Evolutionary conservation across 1,140 invertebrate genomes (phyloP).

Genomic region (Phenacoccus solenopsis): DNA sequence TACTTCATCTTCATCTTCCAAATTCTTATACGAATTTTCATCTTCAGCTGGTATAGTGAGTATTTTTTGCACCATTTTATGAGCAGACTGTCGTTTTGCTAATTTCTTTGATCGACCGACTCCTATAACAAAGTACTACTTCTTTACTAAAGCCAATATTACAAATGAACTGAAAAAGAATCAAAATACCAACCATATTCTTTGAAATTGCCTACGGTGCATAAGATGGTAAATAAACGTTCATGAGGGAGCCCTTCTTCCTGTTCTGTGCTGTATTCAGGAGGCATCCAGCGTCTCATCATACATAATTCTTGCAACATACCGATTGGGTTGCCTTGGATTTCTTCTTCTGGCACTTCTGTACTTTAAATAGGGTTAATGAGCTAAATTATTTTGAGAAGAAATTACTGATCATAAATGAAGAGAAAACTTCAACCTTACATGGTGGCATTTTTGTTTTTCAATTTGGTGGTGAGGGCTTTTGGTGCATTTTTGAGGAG

Average conservation of each 20-base stretch:
- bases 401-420: not conserved
- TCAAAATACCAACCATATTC: not conserved
- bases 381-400: no score
- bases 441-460: conserved; percentile 6
- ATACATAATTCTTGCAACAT: conserved; percentile 92
- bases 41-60: conserved; percentile 59
- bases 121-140: no score
- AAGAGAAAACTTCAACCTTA: not conserved
- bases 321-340: conserved; percentile 75
- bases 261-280: conserved; percentile 77
- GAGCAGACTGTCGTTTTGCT: conserved; percentile 83
- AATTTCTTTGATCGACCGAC: conserved; percentile 89
- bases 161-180: not conserved
- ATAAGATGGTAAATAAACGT: conserved; percentile 83
- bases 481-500: not conserved
- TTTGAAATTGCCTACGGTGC: conserved; percentile 39
- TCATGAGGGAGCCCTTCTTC: conserved; percentile 87
- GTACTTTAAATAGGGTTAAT: not conserved
- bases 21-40: conserved; percentile 37
- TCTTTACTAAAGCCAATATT: no score
- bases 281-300: conserved; percentile 85
- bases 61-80: conserved; percentile 77
- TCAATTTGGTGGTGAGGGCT: not conserved
- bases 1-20: conserved; percentile 34
- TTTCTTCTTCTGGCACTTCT: conserved; percentile 21